These are phyloP conservation scores for Uromys caudimaculatus DNA, from an alignment of 2,797 vertebrate genomes.

Conservation along the genomic window DNA sequence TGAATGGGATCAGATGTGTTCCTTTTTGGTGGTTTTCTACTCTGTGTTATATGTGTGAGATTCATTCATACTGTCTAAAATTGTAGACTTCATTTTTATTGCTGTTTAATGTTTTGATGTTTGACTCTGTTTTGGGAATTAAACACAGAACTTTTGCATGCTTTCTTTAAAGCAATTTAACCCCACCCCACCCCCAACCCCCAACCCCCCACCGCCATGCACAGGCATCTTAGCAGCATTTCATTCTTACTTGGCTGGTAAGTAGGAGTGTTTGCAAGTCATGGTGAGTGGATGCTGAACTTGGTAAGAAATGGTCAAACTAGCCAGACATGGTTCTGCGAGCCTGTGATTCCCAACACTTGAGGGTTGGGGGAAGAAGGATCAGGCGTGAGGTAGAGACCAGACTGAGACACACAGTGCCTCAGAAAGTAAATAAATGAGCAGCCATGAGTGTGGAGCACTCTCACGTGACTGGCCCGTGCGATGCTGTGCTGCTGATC, in stretches of 20 bases:
- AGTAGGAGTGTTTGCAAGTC: background rate
- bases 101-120: background rate
- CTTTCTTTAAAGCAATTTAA: background rate
- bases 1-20: background rate
- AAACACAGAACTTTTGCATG: background rate
- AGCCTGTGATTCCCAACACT: background rate
- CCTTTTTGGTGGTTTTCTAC: background rate
- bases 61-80: background rate
- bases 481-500: background rate
- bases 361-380: background rate
- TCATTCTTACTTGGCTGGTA: background rate
- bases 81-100: background rate
- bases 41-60: background rate
- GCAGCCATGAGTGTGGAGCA: too few species aligned
- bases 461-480: too few species aligned
- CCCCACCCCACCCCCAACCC: too few species aligned
- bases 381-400: background rate
- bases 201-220: too few species aligned
- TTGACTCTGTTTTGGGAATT: background rate
- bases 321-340: background rate
- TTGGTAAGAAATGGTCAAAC: background rate
- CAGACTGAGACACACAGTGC: too few species aligned
- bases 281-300: background rate
- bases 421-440: background rate
- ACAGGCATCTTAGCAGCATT: background rate